Conservation (phyloP, 2,888 invertebrate species). For the Agrotis puta region DNA sequence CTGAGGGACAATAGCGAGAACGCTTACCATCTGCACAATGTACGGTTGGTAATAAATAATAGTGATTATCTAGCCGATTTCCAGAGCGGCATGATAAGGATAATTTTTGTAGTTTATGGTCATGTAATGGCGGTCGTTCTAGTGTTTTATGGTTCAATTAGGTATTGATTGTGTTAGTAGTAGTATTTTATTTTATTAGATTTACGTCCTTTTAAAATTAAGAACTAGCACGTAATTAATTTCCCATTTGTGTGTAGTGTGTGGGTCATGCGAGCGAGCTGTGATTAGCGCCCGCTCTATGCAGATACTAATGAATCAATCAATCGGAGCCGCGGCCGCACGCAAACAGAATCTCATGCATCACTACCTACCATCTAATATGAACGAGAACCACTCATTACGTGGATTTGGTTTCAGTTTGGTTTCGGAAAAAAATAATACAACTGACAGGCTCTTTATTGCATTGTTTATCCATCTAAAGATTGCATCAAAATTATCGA, state of each 20-base stretch:
- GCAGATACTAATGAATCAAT: slow-evolving; percentile 60
- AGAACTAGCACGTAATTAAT: slow-evolving; percentile 15
- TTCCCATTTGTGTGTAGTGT: background rate
- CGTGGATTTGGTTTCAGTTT: background rate
- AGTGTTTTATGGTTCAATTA: background rate
- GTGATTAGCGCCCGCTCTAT: slow-evolving; percentile 40
- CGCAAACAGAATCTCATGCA: slow-evolving; percentile 56
- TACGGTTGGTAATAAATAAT: slow-evolving; percentile 42
- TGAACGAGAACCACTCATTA: background rate
- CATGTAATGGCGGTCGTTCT: slow-evolving; percentile 1
- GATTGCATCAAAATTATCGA: too few species aligned
- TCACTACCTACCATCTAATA: slow-evolving; percentile 31
- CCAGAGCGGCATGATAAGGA: slow-evolving; percentile 4
- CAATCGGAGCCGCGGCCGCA: slow-evolving; percentile 41
- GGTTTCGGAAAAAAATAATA: background rate
- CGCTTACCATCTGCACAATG: slow-evolving; percentile 61
- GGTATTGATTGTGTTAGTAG: background rate
- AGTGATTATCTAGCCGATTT: slow-evolving; percentile 47
- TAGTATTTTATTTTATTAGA: background rate
- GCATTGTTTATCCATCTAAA: too few species aligned
- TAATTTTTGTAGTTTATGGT: slow-evolving; percentile 42
- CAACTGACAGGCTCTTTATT: too few species aligned
- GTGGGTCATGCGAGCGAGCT: background rate
- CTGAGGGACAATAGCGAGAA: slow-evolving; percentile 39
- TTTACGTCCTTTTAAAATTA: background rate